Percentiles rank a stretch among this genome's conserved stretches.
These are phyloP conservation scores for Chaetops frenatus DNA, from an alignment of 2,113 vertebrate species.

Conservation along the genomic window DNA sequence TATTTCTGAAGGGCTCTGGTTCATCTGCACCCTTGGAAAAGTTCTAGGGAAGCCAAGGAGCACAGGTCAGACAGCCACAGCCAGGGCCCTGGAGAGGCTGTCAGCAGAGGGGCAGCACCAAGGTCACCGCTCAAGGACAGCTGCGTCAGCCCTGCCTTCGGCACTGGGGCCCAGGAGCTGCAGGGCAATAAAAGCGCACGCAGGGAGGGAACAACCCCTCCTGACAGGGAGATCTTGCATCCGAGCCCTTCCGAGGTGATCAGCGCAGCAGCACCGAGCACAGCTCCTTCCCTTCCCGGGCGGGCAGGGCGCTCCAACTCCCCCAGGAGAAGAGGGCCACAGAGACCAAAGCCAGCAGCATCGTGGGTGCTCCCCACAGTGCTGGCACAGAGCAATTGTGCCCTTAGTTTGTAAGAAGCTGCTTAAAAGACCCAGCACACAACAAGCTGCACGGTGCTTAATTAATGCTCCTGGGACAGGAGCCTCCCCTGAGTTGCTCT, in stretches of 20 bases:
- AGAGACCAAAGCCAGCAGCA: background rate
- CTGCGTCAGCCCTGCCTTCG: background rate
- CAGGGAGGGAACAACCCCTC: background rate
- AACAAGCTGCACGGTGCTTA: background rate
- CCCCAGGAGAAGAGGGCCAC: background rate
- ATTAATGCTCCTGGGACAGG: constrained; percentile 10
- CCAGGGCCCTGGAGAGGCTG: background rate
- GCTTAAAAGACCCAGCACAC: background rate
- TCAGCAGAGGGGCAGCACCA: background rate
- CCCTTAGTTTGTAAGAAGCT: background rate
- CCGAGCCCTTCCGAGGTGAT: background rate
- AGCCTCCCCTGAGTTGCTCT: background rate
- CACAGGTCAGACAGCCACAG: fast-evolving
- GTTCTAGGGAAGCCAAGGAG: background rate
- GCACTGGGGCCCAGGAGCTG: background rate
- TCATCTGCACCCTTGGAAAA: background rate
- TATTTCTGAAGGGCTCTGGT: background rate
- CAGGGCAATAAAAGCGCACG: background rate
- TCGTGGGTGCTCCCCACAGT: fast-evolving
- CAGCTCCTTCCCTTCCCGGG: fast-evolving
- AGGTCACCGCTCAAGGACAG: constrained; percentile 7
- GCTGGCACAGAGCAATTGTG: background rate
- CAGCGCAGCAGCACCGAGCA: background rate
- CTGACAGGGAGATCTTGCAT: background rate
- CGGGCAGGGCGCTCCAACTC: background rate